A percentile compares a stretch with the other conserved stretches of the same genome.
These are phyloP conservation scores for Bufotes viridis DNA, from an alignment of 2,797 vertebrate genomes.

Conservation along the genomic window DNA sequence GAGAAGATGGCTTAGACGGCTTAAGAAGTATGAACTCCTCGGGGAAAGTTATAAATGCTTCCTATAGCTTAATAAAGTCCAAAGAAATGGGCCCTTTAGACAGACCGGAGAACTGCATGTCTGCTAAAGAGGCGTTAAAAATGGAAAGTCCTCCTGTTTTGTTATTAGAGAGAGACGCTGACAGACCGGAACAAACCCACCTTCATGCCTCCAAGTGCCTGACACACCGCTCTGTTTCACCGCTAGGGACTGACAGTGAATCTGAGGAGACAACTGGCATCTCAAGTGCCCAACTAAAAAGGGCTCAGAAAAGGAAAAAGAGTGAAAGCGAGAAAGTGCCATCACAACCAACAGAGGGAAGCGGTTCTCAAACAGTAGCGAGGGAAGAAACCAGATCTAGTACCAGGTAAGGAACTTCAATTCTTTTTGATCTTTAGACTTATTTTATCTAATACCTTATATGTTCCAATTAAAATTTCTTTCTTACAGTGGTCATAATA, in stretches of 20 bases:
- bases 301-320: conserved; percentile 71
- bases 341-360: conserved; percentile 64
- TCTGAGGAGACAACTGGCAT: conserved; percentile 65
- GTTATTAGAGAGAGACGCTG: conserved; percentile 67
- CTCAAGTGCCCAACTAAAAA: conserved; percentile 71
- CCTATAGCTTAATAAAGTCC: conserved; percentile 76
- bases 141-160: conserved; percentile 67
- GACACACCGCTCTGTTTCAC: conserved; percentile 73
- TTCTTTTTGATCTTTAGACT: background rate
- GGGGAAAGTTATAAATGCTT: conserved; percentile 80
- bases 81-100: conserved; percentile 71
- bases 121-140: conserved; percentile 68
- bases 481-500: background rate
- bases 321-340: conserved; percentile 65
- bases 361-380: conserved; percentile 60
- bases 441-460: background rate
- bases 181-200: conserved; percentile 67
- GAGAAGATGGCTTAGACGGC: conserved; percentile 78
- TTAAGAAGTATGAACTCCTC: conserved; percentile 76
- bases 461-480: too few relatives aligned
- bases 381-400: conserved; percentile 74
- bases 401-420: conserved; percentile 72
- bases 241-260: conserved; percentile 68
- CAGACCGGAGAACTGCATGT: conserved; percentile 70
- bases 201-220: conserved; percentile 84